Base-by-base conservation (phyloP, 2,888 invertebrate genomes). In the Nephrotoma guestfalica region DNA sequence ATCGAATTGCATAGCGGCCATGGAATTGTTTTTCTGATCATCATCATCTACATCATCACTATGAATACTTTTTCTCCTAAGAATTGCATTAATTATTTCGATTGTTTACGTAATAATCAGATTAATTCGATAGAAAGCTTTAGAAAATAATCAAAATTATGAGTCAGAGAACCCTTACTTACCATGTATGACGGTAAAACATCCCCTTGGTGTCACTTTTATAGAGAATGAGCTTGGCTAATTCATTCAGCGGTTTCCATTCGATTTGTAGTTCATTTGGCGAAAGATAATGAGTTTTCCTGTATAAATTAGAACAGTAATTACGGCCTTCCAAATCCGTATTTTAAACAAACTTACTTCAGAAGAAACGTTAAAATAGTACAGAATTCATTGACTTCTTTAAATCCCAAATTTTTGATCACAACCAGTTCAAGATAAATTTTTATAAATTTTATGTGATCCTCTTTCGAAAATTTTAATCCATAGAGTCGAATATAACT, bases 401-500 rank as follows among this genome's bases (percentile, higher is more conserved):
- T 84, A 9, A 84, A 84, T 15, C 97, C 97, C 87, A 97, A 92
- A 88, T 96, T 94, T 83, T 96, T 95, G 89, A 96, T 95, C 13
- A 94, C 93, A 47, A 96, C 91, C 87, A 97, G 91, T 89, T 97
- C 95, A 91, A 95, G 96, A 87, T 95, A 93, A 87, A 98, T 90
- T 89, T 96, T 95, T 85, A 98, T 94, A 86, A 98, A 93, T 18
- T 93, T 92, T 86, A 98, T 93, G 90, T 98, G 98, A 90, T 98
- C 98, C 88, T 96, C 96, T 91, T 98, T 98, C 0, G 96, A 95
- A 91, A 98, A 97, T 90, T 96, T 97, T 88, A 96, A 91, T 6
- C 97, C 97, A 92, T 97, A 97, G 87, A 97, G 92, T 89, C 94
- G 94, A 86, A 98, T 94, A 89, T 97, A 98, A 89, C 97, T 98